Evolutionary conservation across 2,888 invertebrate species (phyloP).

Genomic region (Eustalomyia histrio): DNA sequence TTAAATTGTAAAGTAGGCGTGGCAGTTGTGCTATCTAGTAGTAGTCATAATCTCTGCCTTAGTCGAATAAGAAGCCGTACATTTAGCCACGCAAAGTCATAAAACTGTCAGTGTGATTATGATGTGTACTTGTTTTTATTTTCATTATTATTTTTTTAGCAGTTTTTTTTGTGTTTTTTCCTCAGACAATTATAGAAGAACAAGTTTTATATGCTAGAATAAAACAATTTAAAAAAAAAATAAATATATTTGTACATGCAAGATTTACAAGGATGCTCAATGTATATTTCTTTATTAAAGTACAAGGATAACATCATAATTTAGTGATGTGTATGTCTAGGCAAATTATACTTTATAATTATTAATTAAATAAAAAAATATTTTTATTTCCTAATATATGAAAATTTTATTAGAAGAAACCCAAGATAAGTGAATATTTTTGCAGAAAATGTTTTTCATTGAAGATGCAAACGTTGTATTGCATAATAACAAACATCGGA

Average conservation of each 20-base stretch:
- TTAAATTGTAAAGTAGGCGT: conserved; percentile 65
- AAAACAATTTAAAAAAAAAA: not conserved
- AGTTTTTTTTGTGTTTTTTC: not conserved
- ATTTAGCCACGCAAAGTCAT: conserved; percentile 65
- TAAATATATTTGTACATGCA: not conserved
- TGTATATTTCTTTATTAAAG: conserved; percentile 40
- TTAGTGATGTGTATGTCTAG: conserved; percentile 38
- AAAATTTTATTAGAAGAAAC: no score
- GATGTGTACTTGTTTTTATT: conserved; percentile 47
- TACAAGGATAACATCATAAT: conserved; percentile 56
- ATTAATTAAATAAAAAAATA: conserved; percentile 45
- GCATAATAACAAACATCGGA: no score
- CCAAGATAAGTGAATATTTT: no score
- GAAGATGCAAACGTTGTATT: no score
- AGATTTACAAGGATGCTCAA: not conserved
- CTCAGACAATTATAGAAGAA: conserved; percentile 51
- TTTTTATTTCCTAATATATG: not conserved
- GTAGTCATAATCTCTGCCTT: conserved; percentile 41
- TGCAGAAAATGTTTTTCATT: no score
- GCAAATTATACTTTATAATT: conserved; percentile 54
- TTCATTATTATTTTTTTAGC: not conserved
- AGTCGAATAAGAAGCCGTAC: conserved; percentile 54
- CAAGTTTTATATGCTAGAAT: conserved; percentile 26
- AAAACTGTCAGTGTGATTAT: conserved; percentile 67
- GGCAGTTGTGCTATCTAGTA: conserved; percentile 53